Evolutionary conservation across 2,888 invertebrate genomes (phyloP), one percentile per base, ranked within the genome.

Genomic region (Tanypteryx hageni): DNA sequence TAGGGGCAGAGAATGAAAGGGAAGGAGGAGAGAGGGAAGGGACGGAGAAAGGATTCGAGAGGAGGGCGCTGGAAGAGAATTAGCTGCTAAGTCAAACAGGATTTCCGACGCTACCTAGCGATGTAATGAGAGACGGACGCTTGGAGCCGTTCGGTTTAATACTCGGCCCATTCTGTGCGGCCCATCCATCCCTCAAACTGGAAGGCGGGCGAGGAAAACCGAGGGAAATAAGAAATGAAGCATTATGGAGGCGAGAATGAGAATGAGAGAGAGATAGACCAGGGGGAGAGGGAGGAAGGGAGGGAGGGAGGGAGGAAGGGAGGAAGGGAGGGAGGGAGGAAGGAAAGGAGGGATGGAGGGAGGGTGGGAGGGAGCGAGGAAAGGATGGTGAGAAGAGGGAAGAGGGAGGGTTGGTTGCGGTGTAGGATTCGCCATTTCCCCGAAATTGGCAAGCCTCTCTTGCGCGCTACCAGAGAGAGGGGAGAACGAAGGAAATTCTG

Each of bases 31-130:
- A 56, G 61, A 27, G 86, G 18, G 16, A 27, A 3, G 1, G 16
- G 31, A 61, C 13, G 22, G 14, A 22, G 16, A n/a, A 11, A 27
- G 13, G 76, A 76, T 13, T 13, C 31, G 31, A 82, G 31, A 44
- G 82, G 44, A 44, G 44, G 44, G 44, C 5, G 44, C 44, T 44
- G 44, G 76, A 76, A 76, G 76, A 76, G 76, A 76, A 86, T 86
- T 61, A 57, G 27, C 27, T 10, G 31, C 61, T 22, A 86, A 59
- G 86, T 86, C 86, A 86, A 86, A 61, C 86, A 86, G 27, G 61
- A 86, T 59, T 61, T 9, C 61, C 86, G 31, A 61, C 61, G 27
- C 61, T 61, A 27, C 59, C 56, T 57, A 22, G 84, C 58, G 84
- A 84, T 76, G 84, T 57, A 57, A 57, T 57, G 84, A 58, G 18